A percentile compares a stretch with the other conserved stretches of the same genome.
Conservation (phyloP, 2,797 vertebrate species). For the Scolopax bukidnonensis region DNA sequence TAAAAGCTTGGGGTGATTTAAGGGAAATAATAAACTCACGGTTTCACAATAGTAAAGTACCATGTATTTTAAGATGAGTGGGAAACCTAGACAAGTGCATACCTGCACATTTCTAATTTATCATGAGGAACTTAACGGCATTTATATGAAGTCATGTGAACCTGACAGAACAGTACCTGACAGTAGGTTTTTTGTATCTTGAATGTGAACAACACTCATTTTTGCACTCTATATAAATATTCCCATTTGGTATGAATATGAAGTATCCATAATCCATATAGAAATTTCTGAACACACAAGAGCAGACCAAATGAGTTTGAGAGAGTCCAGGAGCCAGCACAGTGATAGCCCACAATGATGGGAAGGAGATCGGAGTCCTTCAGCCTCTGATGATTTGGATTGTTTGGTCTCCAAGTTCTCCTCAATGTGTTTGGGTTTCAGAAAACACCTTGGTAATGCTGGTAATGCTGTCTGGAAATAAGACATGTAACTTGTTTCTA, state of each 20-base stretch:
- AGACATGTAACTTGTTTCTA: background rate
- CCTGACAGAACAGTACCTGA: background rate
- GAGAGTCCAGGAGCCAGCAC: background rate
- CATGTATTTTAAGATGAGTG: background rate
- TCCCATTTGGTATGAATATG: background rate
- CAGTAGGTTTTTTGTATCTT: background rate
- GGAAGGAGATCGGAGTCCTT: background rate
- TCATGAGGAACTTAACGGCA: background rate
- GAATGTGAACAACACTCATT: background rate
- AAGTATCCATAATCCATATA: background rate
- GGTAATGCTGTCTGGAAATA: background rate
- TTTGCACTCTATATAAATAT: background rate
- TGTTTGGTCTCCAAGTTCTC: background rate
- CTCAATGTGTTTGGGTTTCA: background rate
- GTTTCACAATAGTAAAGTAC: background rate
- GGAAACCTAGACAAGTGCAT: background rate
- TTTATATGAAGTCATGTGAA: background rate
- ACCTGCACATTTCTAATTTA: background rate
- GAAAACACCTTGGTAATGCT: background rate
- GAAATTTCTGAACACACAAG: background rate
- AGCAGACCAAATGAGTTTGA: background rate
- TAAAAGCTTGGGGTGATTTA: constrained; percentile 66
- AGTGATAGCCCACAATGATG: background rate
- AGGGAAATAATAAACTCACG: constrained; percentile 16
- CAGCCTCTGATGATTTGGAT: background rate